Percentiles rank a stretch among this genome's conserved stretches.
Evolutionary conservation across 2,113 vertebrate species (phyloP).

Genomic region (Chaetorhynchus papuensis): DNA sequence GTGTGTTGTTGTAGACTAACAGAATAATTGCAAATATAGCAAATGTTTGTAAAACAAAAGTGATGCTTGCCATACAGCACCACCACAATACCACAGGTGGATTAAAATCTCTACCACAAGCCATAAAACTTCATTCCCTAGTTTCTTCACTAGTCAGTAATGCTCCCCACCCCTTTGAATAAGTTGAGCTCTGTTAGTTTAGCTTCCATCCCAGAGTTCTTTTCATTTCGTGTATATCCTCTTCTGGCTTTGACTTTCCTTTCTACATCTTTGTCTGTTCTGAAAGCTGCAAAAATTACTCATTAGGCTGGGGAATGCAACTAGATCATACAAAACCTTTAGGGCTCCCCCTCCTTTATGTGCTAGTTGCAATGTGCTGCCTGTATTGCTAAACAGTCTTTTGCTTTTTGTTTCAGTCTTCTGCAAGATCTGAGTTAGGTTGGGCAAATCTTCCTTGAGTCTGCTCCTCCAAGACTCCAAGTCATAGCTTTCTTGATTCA

Average conservation of each 20-base stretch:
- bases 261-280: background rate
- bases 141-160: background rate
- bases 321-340: background rate
- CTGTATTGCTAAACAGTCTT: background rate
- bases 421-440: background rate
- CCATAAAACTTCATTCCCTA: background rate
- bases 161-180: background rate
- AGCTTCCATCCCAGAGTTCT: background rate
- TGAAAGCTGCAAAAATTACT: background rate
- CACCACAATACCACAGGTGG: background rate
- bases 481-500: background rate
- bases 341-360: background rate
- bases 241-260: background rate
- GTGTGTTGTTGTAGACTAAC: background rate
- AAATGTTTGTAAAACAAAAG: background rate
- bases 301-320: background rate
- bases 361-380: background rate
- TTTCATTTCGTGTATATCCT: background rate
- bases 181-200: background rate
- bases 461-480: background rate
- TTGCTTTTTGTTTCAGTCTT: background rate
- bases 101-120: background rate
- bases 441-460: background rate
- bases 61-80: background rate
- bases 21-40: background rate